phyloP scores from a whole-genome alignment of 2,797 vertebrate species.

The Liasis olivaceus region DNA sequence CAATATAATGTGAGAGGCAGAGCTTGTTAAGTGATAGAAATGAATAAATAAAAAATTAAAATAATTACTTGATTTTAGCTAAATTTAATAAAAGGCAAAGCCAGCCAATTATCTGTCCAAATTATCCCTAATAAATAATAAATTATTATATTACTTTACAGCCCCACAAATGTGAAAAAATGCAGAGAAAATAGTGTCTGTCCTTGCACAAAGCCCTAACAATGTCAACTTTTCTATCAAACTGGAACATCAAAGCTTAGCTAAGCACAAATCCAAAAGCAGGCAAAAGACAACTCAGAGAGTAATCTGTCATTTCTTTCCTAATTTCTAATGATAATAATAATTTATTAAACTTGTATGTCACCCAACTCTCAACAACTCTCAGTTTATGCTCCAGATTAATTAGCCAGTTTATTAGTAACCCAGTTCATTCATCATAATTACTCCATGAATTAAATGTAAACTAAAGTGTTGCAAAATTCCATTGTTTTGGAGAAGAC shows the following conservation, averaged over 20 bases:
- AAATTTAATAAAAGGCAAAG: neutral
- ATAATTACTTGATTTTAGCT: neutral
- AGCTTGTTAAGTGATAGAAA: neutral
- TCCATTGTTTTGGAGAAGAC: neutral
- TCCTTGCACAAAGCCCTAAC: neutral
- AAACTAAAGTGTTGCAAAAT: neutral
- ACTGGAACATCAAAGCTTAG: too few species aligned
- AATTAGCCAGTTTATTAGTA: neutral
- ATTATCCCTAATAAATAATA: neutral
- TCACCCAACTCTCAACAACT: neutral
- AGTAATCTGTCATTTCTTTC: too few species aligned
- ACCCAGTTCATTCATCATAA: neutral
- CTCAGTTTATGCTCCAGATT: neutral
- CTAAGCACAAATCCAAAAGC: too few species aligned
- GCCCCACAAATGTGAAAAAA: neutral
- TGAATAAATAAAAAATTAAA: neutral
- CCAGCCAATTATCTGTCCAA: neutral
- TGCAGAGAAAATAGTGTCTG: neutral
- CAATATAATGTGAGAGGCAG: neutral
- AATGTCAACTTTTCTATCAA: neutral
- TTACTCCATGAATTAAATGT: neutral
- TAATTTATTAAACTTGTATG: neutral
- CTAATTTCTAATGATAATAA: too few species aligned
- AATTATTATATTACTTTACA: neutral
- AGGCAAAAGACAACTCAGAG: too few species aligned